Evolutionary conservation across 2,888 invertebrate species (phyloP).

Genomic region (Melanotus villosus): DNA sequence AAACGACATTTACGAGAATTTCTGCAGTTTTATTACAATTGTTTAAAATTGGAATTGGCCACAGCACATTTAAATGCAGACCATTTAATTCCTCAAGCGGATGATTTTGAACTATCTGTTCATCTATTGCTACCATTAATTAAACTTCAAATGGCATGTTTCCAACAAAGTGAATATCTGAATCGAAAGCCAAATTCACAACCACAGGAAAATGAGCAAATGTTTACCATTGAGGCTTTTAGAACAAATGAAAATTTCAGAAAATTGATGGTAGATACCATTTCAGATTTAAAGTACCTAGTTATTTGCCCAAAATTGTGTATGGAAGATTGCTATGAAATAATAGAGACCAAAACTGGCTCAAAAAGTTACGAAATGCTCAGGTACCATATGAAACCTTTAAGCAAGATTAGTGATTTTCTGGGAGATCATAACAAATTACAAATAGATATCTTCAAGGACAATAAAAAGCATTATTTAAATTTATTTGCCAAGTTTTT

Average conservation of each 20-base stretch:
- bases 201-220: neutral
- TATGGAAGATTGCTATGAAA: conserved; percentile 54
- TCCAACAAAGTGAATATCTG: neutral
- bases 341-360: conserved; percentile 49
- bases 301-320: conserved; percentile 38
- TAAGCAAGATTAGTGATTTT: conserved; percentile 54
- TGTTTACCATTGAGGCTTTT: neutral
- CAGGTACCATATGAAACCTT: conserved; percentile 29
- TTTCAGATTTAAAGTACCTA: conserved; percentile 30
- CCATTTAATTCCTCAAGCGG: conserved; percentile 19
- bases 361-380: neutral
- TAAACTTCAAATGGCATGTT: conserved; percentile 43
- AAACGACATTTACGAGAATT: conserved; percentile 47
- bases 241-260: neutral
- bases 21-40: conserved; percentile 44
- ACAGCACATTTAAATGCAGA: conserved; percentile 34
- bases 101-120: conserved; percentile 34
- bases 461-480: conserved; percentile 39
- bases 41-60: conserved; percentile 30
- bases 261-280: conserved; percentile 5
- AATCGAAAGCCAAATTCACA: no score
- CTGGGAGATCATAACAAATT: conserved; percentile 57
- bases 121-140: conserved; percentile 42
- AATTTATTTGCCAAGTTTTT: conserved; percentile 35
- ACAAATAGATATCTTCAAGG: conserved; percentile 43